Base-by-base conservation (phyloP, 2,113 vertebrate genomes). In the Mobula birostris region DNA sequence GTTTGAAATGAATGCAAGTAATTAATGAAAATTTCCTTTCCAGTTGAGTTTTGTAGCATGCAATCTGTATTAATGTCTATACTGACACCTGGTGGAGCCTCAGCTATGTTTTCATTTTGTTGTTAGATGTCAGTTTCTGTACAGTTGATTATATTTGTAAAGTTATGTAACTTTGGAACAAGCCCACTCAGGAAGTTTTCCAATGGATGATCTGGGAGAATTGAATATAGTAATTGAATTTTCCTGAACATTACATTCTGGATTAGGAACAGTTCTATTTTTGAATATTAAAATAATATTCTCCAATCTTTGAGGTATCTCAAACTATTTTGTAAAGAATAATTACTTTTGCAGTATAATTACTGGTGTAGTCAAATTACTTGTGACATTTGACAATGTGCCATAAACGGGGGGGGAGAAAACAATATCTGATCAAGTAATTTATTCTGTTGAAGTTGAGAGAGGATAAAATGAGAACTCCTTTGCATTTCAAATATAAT, bases 61-160 rank as follows among this genome's bases (percentile, higher is more conserved):
- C 27, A 88, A 66, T 66, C 85, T 32, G n/a, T 88, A 7, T 27
- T 66, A 15, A n/a, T 66, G 68, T 74, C 68, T 93, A 27, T 74
- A 21, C 66, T 92, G 90, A 72, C 68, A 93, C 68, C 90, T 93
- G 48, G 63, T 93, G 90, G 68, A 93, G 24, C 5, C 40, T 91
- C 27, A 58, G 40, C 15, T 36, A 19, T 70, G 19, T 88, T 88
- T 19, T 21, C 40, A 63, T 63, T 88, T 58, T 36, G 17, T 79
- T 29, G 14, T 87, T 87, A 29, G 4, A 87, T n/a, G 27, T 58
- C 61, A 14, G 83, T 87, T 87, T 63, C 27, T 61, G 24, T 61
- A 29, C 11, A 87, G 27, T 15, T 87, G 24, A 63, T 87, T 61
- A 6, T 63, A 63, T 87, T n/a, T 87, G 24, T 12, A 61, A n/a